Percentiles rank a stretch among this genome's conserved stretches.
Evolutionary conservation across 2,797 vertebrate species (phyloP).

Genomic region (Argya squamiceps): DNA sequence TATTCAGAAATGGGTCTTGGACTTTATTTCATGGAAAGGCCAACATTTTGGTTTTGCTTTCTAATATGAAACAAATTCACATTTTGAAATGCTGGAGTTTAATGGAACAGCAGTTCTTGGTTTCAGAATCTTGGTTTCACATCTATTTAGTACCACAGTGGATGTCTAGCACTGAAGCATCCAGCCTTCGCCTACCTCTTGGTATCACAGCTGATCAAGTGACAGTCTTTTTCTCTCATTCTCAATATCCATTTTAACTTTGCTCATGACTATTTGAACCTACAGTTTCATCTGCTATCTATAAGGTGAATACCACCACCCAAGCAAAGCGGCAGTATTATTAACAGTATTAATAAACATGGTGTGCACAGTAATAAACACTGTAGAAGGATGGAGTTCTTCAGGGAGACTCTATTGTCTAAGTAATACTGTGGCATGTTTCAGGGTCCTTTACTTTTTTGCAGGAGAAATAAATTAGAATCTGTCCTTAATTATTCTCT

Average conservation of each 20-base stretch:
- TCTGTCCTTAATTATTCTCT: neutral
- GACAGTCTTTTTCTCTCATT: neutral
- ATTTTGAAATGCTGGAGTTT: neutral
- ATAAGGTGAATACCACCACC: neutral
- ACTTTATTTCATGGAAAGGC: neutral
- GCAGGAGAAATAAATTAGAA: conserved; percentile 2
- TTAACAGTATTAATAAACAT: neutral
- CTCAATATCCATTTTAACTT: neutral
- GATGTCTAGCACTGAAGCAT: neutral
- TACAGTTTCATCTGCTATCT: neutral
- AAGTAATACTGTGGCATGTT: neutral
- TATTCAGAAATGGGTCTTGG: neutral
- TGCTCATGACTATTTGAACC: neutral
- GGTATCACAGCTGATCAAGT: neutral
- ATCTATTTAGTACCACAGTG: neutral
- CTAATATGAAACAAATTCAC: neutral
- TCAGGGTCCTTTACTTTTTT: neutral
- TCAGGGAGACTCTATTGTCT: neutral
- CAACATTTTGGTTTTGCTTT: neutral
- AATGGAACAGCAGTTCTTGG: neutral
- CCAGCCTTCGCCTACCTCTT: neutral
- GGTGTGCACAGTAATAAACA: neutral
- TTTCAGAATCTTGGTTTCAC: neutral
- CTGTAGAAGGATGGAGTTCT: neutral
- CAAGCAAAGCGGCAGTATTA: neutral